Base-by-base conservation (phyloP, 2,113 vertebrate species). In the Speoplatyrhinus poulsoni region DNA sequence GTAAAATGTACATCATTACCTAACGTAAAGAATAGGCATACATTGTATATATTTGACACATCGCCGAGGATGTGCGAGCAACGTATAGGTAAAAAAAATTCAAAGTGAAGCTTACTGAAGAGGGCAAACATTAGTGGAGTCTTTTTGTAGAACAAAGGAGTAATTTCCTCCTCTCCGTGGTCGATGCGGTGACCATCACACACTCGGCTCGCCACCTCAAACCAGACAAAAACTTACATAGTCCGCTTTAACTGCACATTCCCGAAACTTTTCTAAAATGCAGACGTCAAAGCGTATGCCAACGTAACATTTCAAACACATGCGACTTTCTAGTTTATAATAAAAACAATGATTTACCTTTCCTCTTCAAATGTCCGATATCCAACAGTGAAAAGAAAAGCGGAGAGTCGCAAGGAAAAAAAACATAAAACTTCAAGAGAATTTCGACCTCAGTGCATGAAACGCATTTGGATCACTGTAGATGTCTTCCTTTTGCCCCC, bases 371-470 rank as follows among this genome's bases (percentile, higher is more conserved):
- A 81, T 83, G 90, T 90, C 78, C 87, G 87, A 85, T 91, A 93
- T 94, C 93, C 92, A 91, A 88, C 80, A 84, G 89, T 86, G 82
- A 88, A 90, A 91, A 90, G 85, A 92, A 91, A 89, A 82, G 85
- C 87, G 73, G 86, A 86, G 72, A 85, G 87, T 88, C 80, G 88
- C 77, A 69, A 82, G 81, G 81, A 69, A 77, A 80, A 87, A 83
- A 85, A 90, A 90, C 90, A 93, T 91, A 92, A 93, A 94, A 94
- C 91, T 93, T 93, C 89, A 89, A 89, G 89, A 90, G 90, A 92
- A 91, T 92, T 85, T 92, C 91, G 87, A 92, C 82, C 92, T 85
- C 92, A 86, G 89, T 78, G 87, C 89, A 85, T 87, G 87, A 90
- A 90, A 92, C 89, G 88, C 93, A 89, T 87, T 41, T 82, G 88